phyloP scores from a whole-genome alignment of 92 coral and sea anemone species.

The Zoanthus sociatus region DNA sequence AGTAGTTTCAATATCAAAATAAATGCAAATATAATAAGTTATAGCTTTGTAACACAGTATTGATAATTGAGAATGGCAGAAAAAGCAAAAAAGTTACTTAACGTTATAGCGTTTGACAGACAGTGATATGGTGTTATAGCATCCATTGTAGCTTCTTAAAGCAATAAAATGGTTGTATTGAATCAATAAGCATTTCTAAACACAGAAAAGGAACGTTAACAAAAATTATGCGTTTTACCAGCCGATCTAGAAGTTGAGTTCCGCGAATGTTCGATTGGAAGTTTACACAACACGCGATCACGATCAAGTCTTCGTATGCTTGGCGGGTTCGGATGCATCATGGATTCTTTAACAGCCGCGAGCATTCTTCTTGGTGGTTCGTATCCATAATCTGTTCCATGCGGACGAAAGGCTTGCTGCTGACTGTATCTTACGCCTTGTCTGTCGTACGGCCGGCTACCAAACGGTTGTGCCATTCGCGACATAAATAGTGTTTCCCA shows the following conservation, averaged over 20 bases:
- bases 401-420: conserved; percentile 80
- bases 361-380: conserved; percentile 93
- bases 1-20: no score
- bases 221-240: conserved; percentile 63
- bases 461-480: conserved; percentile 79
- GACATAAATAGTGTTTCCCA: conserved; percentile 63
- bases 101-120: no score
- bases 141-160: no score
- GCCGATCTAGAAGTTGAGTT: conserved; percentile 96
- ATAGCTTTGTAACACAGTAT: no score
- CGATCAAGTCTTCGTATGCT: conserved; percentile 88
- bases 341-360: conserved; percentile 94
- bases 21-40: no score
- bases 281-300: conserved; percentile 82
- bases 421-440: conserved; percentile 91
- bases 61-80: no score
- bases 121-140: no score
- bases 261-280: conserved; percentile 97
- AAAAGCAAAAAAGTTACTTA: no score
- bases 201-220: background rate
- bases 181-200: background rate
- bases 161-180: background rate
- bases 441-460: conserved; percentile 90
- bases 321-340: conserved; percentile 97
- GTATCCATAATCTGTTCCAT: conserved; percentile 94